Base-by-base conservation (phyloP, 2,797 vertebrate genomes). In the Lutjanus campechanus region DNA sequence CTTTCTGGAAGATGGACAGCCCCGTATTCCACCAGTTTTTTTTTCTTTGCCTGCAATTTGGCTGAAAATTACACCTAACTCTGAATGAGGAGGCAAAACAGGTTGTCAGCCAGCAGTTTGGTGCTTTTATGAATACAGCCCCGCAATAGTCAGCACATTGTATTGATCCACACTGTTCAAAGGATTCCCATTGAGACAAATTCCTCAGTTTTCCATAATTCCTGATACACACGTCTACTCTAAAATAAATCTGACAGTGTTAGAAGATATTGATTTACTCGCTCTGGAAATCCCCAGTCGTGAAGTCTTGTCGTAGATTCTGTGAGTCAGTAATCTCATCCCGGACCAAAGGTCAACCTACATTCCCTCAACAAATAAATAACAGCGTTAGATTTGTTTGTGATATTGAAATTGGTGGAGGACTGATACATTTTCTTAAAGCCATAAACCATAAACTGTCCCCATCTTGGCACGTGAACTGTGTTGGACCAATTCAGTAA, bases 51-150 rank as follows among this genome's bases (percentile, higher is more conserved):
- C 46, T 3, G n/a, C 17, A 62, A 29, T 11, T 58, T 17, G n/a
- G 50, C 13, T 11, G 22, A 49, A 49, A 3, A n/a, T 15, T 4
- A 19, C 41, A 46, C 40, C 1, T 7, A 12, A 22, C 22, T 69
- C 22, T 63, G 49, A 70, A 17, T 46, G 7, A 53, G 44, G 65
- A 62, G 49, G 46, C 36, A 6, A 19, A 59, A n/a, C 9, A 0
- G 20, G 11, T 51, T 16, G 29, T 41, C 47, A 41, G 49, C 20
- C 60, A 71, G 73, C 54, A 50, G 70, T 41, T 50, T 12, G 65
- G 55, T 17, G 74, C 62, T 47, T 46, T 85, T 69, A 79, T 88
- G 88, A 89, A 83, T 49, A 69, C 89, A 87, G 76, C 88, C 80
- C 20, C 79, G 44, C 56, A 69, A 81, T 58, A 7, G 22, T 61